Percentiles rank a stretch among this genome's conserved stretches.
phyloP scores from a whole-genome alignment of 2,113 vertebrate species.

The Elephantulus edwardii region DNA sequence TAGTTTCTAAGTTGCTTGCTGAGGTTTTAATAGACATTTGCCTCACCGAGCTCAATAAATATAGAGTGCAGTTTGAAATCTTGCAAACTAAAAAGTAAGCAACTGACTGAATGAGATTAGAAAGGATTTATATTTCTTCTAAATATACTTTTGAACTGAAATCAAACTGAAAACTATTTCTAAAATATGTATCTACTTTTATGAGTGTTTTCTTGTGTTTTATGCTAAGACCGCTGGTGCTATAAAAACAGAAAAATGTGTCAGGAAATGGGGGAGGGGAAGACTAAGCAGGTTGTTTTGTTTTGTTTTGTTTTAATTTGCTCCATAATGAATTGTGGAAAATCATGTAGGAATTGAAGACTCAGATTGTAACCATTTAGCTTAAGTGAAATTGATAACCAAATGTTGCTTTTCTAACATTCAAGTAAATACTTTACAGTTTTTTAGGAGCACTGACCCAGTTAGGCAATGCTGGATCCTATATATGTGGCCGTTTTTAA shows the following conservation, averaged over 20 bases:
- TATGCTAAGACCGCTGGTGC: slow-evolving; percentile 54
- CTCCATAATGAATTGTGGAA: background rate
- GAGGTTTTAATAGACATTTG: slow-evolving; percentile 71
- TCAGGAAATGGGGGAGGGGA: background rate
- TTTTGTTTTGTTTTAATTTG: slow-evolving; percentile 24
- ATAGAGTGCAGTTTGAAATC: slow-evolving; percentile 67
- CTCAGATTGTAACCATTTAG: background rate
- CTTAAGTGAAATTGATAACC: background rate
- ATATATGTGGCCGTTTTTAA: background rate
- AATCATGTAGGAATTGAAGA: slow-evolving; percentile 4
- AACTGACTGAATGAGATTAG: slow-evolving; percentile 73
- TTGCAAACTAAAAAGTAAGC: slow-evolving; percentile 67
- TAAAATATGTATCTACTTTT: slow-evolving; percentile 63
- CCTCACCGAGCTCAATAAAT: slow-evolving; percentile 77
- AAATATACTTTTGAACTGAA: slow-evolving; percentile 63
- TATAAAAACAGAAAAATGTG: slow-evolving; percentile 58
- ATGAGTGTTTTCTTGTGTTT: slow-evolving; percentile 56
- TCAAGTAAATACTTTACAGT: background rate
- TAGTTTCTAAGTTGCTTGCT: slow-evolving; percentile 74
- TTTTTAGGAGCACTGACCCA: background rate
- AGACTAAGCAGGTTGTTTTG: background rate
- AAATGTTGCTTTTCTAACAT: background rate
- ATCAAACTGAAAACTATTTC: slow-evolving; percentile 17
- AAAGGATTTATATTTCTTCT: slow-evolving; percentile 70
- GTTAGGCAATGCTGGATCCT: background rate